phyloP scores from a whole-genome alignment of 92 coral and sea anemone species.

The Paramuricea clavata region DNA sequence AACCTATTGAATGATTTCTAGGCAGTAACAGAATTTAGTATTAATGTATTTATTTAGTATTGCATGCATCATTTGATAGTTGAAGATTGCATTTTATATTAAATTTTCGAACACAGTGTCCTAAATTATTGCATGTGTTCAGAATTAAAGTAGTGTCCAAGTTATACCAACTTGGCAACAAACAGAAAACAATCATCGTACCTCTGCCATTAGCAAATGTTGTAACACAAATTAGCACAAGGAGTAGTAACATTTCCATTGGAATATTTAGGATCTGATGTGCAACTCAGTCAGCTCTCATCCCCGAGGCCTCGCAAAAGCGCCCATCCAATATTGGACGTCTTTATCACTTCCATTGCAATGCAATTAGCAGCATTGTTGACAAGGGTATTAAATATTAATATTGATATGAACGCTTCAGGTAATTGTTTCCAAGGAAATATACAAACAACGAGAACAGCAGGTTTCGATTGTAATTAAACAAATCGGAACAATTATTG shows the following conservation, averaged over 20 bases:
- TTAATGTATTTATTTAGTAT: no score
- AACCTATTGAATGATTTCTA: no score
- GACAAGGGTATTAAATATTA: constrained; percentile 4
- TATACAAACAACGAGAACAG: neutral
- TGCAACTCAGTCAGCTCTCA: neutral
- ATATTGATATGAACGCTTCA: neutral
- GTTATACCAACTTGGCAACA: constrained; percentile 2
- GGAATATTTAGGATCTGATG: neutral
- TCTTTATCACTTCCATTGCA: neutral
- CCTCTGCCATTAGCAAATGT: constrained; percentile 37
- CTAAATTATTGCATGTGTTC: no score
- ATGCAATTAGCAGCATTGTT: neutral
- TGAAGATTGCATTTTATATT: no score
- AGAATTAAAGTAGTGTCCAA: neutral
- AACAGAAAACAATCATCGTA: neutral
- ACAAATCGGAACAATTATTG: neutral
- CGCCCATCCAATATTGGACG: neutral
- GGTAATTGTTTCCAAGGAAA: constrained; percentile 31
- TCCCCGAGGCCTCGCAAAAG: neutral
- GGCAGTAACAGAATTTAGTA: no score
- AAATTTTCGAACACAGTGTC: no score
- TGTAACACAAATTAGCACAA: neutral
- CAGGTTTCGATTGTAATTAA: neutral
- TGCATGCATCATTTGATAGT: no score
- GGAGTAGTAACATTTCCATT: neutral